These are phyloP conservation scores for Ictidomys tridecemlineatus DNA, from an alignment of 2,113 vertebrate species.

Conservation along the genomic window DNA sequence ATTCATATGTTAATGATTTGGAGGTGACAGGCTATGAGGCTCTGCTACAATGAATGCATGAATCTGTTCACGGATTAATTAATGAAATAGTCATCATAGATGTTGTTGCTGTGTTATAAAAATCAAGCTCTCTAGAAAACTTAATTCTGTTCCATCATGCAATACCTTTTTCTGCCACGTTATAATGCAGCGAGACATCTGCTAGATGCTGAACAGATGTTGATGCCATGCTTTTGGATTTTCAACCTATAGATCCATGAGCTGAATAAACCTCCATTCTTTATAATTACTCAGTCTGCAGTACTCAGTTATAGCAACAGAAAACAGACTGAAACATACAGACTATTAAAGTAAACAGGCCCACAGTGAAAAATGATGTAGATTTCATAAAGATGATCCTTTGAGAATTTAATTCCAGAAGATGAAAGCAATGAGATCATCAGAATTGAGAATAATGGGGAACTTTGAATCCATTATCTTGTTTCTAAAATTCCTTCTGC, in stretches of 20 bases:
- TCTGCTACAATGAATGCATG: neutral
- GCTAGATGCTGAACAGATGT: neutral
- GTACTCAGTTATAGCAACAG: neutral
- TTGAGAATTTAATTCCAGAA: neutral
- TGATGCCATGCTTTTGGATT: neutral
- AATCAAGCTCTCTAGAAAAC: neutral
- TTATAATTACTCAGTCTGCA: neutral
- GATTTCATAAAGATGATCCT: neutral
- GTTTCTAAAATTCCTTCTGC: neutral
- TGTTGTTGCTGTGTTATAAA: neutral
- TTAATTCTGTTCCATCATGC: neutral
- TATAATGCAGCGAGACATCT: neutral
- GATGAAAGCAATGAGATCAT: neutral
- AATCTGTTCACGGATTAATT: neutral
- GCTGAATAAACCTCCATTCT: neutral
- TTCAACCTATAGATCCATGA: neutral
- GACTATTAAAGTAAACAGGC: neutral
- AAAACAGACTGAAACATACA: neutral
- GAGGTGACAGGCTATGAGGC: too few relatives aligned
- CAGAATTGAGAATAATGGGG: neutral
- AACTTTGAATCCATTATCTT: neutral
- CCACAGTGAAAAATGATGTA: neutral
- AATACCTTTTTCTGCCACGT: neutral
- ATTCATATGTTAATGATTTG: neutral
- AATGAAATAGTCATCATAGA: neutral